Evolutionary conservation across 2,113 vertebrate species (phyloP).

Genomic region (Gobiocypris rarus): DNA sequence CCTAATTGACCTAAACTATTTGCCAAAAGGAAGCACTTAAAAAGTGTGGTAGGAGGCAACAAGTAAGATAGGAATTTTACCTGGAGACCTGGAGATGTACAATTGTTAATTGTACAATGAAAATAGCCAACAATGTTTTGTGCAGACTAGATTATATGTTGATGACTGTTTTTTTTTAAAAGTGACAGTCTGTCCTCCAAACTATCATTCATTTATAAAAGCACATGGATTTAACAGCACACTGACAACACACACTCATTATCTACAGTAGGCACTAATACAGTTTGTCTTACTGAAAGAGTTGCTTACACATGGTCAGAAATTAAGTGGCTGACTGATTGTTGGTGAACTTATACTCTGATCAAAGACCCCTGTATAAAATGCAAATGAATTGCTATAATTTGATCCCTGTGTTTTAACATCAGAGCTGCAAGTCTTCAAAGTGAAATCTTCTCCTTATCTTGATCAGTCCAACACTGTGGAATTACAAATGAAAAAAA

Average conservation of each 20-base stretch:
- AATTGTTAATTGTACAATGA: not conserved
- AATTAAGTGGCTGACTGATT: not conserved
- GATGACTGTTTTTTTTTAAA: not conserved
- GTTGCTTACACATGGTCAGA: not conserved
- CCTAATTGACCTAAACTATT: not conserved
- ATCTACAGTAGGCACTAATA: no score
- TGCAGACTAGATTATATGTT: not conserved
- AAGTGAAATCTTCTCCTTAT: not conserved
- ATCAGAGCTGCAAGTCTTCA: not conserved
- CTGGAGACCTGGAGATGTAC: not conserved
- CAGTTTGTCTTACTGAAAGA: not conserved
- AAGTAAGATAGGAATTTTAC: not conserved
- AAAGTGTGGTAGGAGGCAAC: not conserved
- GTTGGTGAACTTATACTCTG: not conserved
- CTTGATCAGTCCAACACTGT: not conserved
- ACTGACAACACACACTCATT: not conserved
- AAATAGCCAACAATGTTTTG: not conserved
- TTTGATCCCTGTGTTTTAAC: not conserved
- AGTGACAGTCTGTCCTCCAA: not conserved
- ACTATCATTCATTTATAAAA: not conserved
- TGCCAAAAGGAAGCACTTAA: not conserved
- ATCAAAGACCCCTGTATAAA: not conserved
- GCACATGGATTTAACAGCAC: not conserved
- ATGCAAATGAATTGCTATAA: not conserved
- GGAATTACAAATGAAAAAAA: not conserved